Conservation (phyloP, 2,113 vertebrate genomes). For the Balaeniceps rex region DNA sequence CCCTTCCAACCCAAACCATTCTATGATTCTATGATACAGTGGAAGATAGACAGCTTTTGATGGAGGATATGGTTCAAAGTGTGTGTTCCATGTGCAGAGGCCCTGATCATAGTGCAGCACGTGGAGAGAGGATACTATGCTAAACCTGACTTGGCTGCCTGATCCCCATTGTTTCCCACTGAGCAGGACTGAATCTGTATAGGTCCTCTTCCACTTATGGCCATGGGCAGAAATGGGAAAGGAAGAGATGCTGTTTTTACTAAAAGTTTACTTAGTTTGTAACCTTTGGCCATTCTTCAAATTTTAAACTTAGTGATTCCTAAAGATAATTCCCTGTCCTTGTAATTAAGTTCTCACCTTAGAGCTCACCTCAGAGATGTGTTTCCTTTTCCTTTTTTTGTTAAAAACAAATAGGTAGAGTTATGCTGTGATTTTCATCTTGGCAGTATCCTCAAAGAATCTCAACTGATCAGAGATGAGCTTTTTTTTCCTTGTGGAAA, state of each 20-base stretch:
- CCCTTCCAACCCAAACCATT: too few relatives aligned
- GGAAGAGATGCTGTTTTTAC: neutral
- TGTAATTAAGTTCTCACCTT: conserved; percentile 20
- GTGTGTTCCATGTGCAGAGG: neutral
- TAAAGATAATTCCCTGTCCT: neutral
- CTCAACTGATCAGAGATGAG: neutral
- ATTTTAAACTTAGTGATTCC: neutral
- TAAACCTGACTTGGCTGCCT: neutral
- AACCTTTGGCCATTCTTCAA: neutral
- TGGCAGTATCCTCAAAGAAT: conserved; percentile 15
- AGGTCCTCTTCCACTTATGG: neutral
- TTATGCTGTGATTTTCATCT: conserved; percentile 1
- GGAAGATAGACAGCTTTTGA: neutral
- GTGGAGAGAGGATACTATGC: neutral
- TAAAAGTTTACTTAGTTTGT: neutral
- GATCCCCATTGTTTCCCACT: neutral
- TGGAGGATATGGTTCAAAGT: neutral
- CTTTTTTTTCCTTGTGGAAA: neutral
- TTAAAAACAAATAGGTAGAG: conserved; percentile 9
- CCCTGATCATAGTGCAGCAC: neutral
- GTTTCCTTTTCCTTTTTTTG: conserved; percentile 11
- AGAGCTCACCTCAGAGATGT: neutral
- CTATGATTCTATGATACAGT: too few relatives aligned
- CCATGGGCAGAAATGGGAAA: neutral
- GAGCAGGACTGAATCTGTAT: neutral